A percentile compares a stretch with the other conserved stretches of the same genome.
Evolutionary conservation across 2,888 invertebrate genomes (phyloP).

Genomic region (Sarcophaga caerulescens): DNA sequence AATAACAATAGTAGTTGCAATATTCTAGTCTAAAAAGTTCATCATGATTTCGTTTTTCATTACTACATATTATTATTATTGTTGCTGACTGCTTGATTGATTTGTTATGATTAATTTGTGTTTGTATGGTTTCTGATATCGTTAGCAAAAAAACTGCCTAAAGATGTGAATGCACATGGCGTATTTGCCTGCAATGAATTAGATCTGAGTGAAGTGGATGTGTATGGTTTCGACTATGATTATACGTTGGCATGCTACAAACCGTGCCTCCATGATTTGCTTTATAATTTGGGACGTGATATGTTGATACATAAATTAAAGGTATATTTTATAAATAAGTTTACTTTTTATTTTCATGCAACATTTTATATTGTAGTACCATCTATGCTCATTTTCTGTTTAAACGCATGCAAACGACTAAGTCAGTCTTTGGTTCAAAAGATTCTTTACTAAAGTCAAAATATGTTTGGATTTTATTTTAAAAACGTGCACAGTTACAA

Average conservation of each 20-base stretch:
- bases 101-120: conserved; percentile 21
- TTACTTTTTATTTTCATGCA: no score
- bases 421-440: no score
- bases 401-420: no score
- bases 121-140: conserved; percentile 68
- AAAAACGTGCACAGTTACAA: no score
- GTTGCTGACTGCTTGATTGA: not conserved
- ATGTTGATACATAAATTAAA: conserved; percentile 93
- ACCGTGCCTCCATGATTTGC: conserved; percentile 91
- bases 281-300: conserved; percentile 95
- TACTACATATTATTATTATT: not conserved
- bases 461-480: no score
- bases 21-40: not conserved
- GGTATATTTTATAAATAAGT: conserved; percentile 82
- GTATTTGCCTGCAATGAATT: conserved; percentile 99
- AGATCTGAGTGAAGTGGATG: conserved; percentile 93
- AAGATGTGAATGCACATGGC: conserved; percentile 91
- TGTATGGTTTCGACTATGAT: conserved; percentile 99
- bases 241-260: conserved; percentile 98
- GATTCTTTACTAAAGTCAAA: no score
- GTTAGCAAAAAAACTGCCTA: conserved; percentile 92
- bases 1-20: not conserved
- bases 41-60: no score
- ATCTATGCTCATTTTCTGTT: no score
- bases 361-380: no score